A percentile compares a stretch with the other conserved stretches of the same genome.
phyloP scores from a whole-genome alignment of 2,888 invertebrate genomes.

The Cantharis rustica region DNA sequence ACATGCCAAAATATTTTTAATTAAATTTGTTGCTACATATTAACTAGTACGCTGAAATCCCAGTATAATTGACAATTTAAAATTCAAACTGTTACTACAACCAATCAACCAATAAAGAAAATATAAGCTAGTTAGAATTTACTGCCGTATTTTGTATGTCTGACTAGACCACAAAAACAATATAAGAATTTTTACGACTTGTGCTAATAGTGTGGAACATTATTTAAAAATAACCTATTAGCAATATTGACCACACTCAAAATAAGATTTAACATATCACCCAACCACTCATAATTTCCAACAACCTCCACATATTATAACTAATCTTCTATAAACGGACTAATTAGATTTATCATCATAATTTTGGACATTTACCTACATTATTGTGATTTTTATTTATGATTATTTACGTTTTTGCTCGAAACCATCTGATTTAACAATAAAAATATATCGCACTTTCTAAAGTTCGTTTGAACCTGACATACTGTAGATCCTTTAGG shows the following conservation, averaged over 20 bases:
- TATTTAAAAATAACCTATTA: neutral
- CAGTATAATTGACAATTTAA: slow-evolving; percentile 27
- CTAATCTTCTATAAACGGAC: neutral
- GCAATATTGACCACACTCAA: neutral
- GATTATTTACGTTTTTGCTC: too few species aligned
- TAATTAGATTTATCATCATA: neutral
- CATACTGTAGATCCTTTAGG: too few species aligned
- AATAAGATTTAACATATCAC: neutral
- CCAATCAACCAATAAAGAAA: slow-evolving; percentile 29
- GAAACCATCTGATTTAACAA: too few species aligned
- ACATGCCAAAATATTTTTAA: neutral
- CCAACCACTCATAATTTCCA: neutral
- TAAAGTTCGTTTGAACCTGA: too few species aligned
- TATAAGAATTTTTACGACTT: neutral
- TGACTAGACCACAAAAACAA: neutral
- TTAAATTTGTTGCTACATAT: slow-evolving; percentile 9
- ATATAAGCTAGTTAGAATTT: slow-evolving; percentile 20
- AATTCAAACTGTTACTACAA: slow-evolving; percentile 27
- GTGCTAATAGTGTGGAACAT: neutral
- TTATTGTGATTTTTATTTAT: too few species aligned
- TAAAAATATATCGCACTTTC: too few species aligned
- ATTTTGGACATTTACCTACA: neutral
- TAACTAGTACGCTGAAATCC: slow-evolving; percentile 25
- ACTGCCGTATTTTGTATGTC: neutral
- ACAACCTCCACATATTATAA: neutral